These are phyloP conservation scores for Holcopasites calliopsidis DNA, from an alignment of 1,140 invertebrate genomes.

Conservation along the genomic window DNA sequence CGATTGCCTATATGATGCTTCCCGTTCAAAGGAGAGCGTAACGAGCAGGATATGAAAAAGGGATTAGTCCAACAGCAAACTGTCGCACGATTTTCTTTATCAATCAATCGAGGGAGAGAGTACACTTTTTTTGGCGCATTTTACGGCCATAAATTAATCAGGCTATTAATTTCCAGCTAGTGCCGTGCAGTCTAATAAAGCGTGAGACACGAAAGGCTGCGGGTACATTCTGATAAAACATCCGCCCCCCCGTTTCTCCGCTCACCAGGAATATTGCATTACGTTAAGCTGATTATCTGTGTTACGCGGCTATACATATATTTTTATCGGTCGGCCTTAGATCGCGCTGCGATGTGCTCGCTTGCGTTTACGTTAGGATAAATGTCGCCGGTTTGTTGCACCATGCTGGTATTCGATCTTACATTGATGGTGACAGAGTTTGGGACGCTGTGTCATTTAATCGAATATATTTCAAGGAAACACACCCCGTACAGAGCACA, in stretches of 20 bases:
- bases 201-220: conserved; percentile 64
- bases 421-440: too few relatives aligned
- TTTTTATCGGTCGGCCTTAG: conserved; percentile 35
- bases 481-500: neutral
- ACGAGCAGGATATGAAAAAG: neutral
- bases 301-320: conserved; percentile 18
- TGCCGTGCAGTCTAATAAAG: conserved; percentile 62
- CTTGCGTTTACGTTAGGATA: neutral
- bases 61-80: neutral
- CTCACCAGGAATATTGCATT: conserved; percentile 55
- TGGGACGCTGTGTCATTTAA: too few relatives aligned
- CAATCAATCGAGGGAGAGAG: neutral
- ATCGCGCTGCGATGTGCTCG: neutral
- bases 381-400: neutral
- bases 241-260: conserved; percentile 18
- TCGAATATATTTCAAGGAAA: neutral
- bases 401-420: too few relatives aligned
- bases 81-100: neutral
- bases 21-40: neutral
- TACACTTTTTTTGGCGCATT: neutral
- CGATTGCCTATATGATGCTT: neutral
- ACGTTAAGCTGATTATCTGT: conserved; percentile 63
- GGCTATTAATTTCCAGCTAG: conserved; percentile 51
- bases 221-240: conserved; percentile 56
- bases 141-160: conserved; percentile 56